Evolutionary conservation across 2,888 invertebrate species (phyloP), one percentile per base, ranked within the genome.

Genomic region (Dynastes maya): DNA sequence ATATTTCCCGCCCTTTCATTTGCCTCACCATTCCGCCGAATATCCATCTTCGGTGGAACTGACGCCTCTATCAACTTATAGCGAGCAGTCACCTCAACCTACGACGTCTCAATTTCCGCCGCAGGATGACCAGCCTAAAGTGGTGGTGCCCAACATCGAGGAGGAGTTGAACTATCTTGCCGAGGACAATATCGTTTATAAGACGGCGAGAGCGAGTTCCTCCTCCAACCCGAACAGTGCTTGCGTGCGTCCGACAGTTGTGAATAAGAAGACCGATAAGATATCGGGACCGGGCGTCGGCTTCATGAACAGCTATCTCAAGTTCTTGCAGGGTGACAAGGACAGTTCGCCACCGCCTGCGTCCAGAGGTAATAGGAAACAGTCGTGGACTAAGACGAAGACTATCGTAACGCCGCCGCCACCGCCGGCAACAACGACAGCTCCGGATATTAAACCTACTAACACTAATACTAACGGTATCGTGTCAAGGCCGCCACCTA

Each of bases 131-230:
- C 93, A 93, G 89, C 94, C 94, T 83, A 95, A 95, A 91, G 95
- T 96, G 85, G 95, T 96, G 85, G 95, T 96, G 86, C 96, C 96
- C 84, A 95, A 96, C 90, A 95, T 96, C 88, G 96, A 96, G 89
- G 95, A 96, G 90, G 96, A 96, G 90, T 91, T 96, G 86, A 94
- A 94, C 88, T 95, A 95, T 90, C 91, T 96, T 88, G 92, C 93
- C 85, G 92, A 92, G 63, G 80, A 78, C 29, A 80, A 80, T 61
- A 71, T 78, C 64, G 77, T 77, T 61, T 81, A 80, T 78, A 78
- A 80, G 53, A 76, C 45, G 8, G 1, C 82, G 49, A 76, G 76
- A 67, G 74, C 72, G 55, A 76, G 81, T 32, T 49, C 27, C 70
- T 49, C 27, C 70, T 58, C 22, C 8, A 58, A 58, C 22, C 16